phyloP scores from a whole-genome alignment of 2,888 invertebrate species.

The Acrobasis consociella region DNA sequence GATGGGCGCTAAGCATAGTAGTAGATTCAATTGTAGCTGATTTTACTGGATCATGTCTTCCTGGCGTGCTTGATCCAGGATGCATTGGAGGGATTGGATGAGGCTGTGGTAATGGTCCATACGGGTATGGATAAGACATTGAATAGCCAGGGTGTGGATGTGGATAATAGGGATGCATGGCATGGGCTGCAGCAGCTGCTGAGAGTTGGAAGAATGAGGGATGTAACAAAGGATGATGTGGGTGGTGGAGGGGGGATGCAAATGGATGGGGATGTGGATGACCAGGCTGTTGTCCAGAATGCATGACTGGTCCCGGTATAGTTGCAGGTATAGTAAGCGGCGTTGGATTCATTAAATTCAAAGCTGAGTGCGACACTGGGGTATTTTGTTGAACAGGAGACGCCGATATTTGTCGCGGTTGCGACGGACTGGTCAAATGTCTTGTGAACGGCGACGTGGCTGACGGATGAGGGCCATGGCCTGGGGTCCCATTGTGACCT shows the following conservation, averaged over 20 bases:
- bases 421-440: conserved; percentile 76
- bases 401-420: conserved; percentile 74
- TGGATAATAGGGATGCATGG: conserved; percentile 87
- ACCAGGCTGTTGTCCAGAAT: conserved; percentile 88
- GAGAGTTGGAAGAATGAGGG: conserved; percentile 84
- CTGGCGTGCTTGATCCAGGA: conserved; percentile 70
- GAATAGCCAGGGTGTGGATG: conserved; percentile 88
- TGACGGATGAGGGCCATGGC: conserved; percentile 67
- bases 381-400: conserved; percentile 73
- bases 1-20: conserved; percentile 87
- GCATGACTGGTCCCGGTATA: conserved; percentile 87
- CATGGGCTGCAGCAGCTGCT: conserved; percentile 84
- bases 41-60: conserved; percentile 77
- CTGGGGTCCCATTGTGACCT: conserved; percentile 64
- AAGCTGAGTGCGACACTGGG: conserved; percentile 83
- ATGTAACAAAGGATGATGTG: conserved; percentile 88
- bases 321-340: conserved; percentile 84
- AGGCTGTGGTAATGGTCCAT: conserved; percentile 88
- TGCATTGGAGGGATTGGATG: conserved; percentile 88
- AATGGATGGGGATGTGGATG: conserved; percentile 86
- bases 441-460: conserved; percentile 78
- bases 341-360: conserved; percentile 84
- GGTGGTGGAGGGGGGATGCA: conserved; percentile 87
- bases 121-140: conserved; percentile 87
- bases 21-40: conserved; percentile 84